These are phyloP conservation scores for Melanotaenia parkinsoni DNA, from an alignment of 2,797 vertebrate genomes.

Conservation along the genomic window DNA sequence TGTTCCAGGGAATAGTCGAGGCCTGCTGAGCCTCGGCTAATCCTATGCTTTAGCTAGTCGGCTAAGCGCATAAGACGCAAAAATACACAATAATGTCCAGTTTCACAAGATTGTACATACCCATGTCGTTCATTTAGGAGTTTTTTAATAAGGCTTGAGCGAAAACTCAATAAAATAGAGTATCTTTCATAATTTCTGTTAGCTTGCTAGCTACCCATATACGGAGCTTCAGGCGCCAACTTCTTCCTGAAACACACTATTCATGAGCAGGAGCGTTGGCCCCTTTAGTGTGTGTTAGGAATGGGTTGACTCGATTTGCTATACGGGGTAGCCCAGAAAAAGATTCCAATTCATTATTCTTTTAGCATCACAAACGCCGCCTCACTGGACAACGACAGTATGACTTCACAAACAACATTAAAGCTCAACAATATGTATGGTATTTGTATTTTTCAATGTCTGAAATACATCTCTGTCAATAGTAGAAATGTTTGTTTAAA, in stretches of 20 bases:
- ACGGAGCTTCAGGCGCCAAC: slow-evolving; percentile 76
- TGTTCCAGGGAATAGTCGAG: slow-evolving; percentile 81
- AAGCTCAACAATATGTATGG: background rate
- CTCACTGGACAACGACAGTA: background rate
- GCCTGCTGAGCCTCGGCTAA: slow-evolving; percentile 58
- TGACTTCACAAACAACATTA: background rate
- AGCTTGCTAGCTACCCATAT: slow-evolving; percentile 55
- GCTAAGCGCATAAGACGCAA: background rate
- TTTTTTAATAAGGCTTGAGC: background rate
- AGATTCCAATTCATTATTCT: fast-evolving
- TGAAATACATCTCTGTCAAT: too few relatives aligned
- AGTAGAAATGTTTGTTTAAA: background rate
- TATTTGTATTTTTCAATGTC: too few relatives aligned
- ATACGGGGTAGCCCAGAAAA: slow-evolving; percentile 20
- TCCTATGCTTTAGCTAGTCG: slow-evolving; percentile 24
- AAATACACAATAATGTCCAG: background rate
- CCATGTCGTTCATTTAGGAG: slow-evolving; percentile 73
- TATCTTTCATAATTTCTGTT: slow-evolving; percentile 49
- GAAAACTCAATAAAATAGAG: background rate
- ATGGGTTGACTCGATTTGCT: slow-evolving; percentile 45
- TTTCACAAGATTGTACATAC: slow-evolving; percentile 57
- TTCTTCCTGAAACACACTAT: slow-evolving; percentile 80
- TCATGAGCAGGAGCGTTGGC: slow-evolving; percentile 35
- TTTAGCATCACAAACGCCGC: slow-evolving; percentile 14
- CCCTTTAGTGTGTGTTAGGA: background rate